phyloP scores from a whole-genome alignment of 1,140 invertebrate species.

The Bombus haemorrhoidalis region DNA sequence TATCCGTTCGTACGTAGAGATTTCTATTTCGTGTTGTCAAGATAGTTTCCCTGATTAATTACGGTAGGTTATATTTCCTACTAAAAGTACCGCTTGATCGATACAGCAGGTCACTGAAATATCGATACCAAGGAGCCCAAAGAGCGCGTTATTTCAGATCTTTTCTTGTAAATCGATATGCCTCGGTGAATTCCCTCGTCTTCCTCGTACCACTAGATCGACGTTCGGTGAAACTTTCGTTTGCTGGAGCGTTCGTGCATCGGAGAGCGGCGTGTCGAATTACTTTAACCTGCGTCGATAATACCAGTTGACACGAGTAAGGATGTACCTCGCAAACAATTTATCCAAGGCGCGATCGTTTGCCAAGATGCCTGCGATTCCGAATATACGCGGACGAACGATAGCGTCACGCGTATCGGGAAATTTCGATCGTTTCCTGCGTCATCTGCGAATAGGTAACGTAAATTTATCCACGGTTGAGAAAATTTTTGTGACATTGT shows the following conservation, averaged over 20 bases:
- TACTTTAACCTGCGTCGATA: background rate
- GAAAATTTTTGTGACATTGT: background rate
- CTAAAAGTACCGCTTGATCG: background rate
- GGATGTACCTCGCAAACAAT: background rate
- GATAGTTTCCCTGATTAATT: background rate
- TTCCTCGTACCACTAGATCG: background rate
- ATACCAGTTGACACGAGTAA: fast-evolving
- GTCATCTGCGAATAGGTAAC: fast-evolving
- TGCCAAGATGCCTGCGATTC: background rate
- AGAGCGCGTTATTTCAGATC: fast-evolving
- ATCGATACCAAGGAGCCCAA: background rate
- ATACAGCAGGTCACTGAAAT: background rate
- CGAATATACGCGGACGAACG: fast-evolving
- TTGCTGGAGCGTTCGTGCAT: fast-evolving
- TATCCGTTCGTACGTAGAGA: too few species aligned
- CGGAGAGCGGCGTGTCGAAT: fast-evolving
- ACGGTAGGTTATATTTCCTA: background rate
- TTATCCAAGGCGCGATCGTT: background rate
- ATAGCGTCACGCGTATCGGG: too few species aligned
- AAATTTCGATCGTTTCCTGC: background rate
- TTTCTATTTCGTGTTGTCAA: too few species aligned
- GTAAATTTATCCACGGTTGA: background rate
- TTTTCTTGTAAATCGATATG: background rate
- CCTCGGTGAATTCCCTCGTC: too few species aligned
- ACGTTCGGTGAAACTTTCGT: too few species aligned